Evolutionary conservation across 2,797 vertebrate genomes (phyloP).

Genomic region (Coregonus sp.): DNA sequence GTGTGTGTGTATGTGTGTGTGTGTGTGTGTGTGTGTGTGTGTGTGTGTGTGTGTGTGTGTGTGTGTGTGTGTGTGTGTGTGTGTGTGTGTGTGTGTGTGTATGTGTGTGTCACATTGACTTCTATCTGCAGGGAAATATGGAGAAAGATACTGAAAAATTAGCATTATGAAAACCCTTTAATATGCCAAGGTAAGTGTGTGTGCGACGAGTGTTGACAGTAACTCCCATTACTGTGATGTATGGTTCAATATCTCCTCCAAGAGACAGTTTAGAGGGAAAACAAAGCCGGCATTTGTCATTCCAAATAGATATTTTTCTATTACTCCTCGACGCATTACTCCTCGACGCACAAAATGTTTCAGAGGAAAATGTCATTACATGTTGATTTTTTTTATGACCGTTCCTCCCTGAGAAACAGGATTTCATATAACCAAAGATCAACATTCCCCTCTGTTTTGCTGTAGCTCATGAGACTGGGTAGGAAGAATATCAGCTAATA

Average conservation of each 20-base stretch:
- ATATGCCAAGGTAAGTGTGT: slow-evolving; percentile 9
- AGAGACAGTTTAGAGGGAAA: background rate
- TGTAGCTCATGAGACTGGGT: too few relatives aligned
- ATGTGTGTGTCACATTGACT: slow-evolving; percentile 3
- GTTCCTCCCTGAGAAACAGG: too few relatives aligned
- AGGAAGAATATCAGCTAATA: too few relatives aligned
- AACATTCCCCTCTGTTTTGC: too few relatives aligned
- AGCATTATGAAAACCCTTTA: slow-evolving; percentile 2
- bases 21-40: too few relatives aligned
- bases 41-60: too few relatives aligned
- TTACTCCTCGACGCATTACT: background rate
- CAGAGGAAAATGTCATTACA: slow-evolving; percentile 7
- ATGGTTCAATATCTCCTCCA: slow-evolving; percentile 11
- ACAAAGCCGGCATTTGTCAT: slow-evolving; percentile 5
- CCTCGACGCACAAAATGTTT: background rate
- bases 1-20: too few relatives aligned
- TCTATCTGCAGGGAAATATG: background rate
- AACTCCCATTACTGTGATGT: slow-evolving; percentile 17
- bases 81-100: too few relatives aligned
- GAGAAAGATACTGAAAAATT: background rate
- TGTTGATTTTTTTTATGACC: too few relatives aligned
- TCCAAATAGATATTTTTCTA: slow-evolving; percentile 1
- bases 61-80: too few relatives aligned
- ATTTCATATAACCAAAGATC: too few relatives aligned
- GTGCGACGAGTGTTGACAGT: background rate